Base-by-base conservation (phyloP, 1,140 invertebrate genomes). In the Anthonomus grandis region DNA sequence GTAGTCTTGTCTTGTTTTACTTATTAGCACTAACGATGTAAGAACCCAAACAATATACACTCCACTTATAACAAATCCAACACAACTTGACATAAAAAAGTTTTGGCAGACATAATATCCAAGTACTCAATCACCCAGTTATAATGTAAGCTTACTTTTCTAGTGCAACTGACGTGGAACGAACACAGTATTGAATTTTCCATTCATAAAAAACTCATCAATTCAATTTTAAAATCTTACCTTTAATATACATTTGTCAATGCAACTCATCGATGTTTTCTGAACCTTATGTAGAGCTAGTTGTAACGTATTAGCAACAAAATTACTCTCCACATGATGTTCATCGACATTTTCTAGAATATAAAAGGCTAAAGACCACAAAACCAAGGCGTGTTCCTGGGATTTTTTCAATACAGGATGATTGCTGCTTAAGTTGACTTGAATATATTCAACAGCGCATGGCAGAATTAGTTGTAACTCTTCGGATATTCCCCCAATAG, bases 361-460 rank as follows among this genome's bases (percentile, higher is more conserved):
- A 64, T 83, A 88, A 71, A 89, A 87, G 37, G 82, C 78, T 25
- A 86, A 67, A 22, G 83, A 78, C 85, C 86, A 89, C 67, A 86
- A 75, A 3, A 81, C 72, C 12, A 85, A 70, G 27, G 81, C 78
- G 72, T 87, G 83, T 64, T 86, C 81, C 64, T 84, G 80, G 63
- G 81, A 84, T 62, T 79, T 76, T 27, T 57, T 78, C 54, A 78
- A 72, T 62, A 76, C 74, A 60, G 76, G 73, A 48, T 75, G 74
- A 69, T 77, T 74, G 57, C 72, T 69, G 52, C 80, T 78, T 15
- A 87, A 77, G 70, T 87, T 79, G 50, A 80, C 81, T 63, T 84
- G 76, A 60, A 90, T 79, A 65, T 87, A 89, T 56, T 89, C 85
- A 22, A 83, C 78, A 37, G 84, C 78, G 37, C 85, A 69, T 13